Conservation (phyloP, 2,797 vertebrate species). For the Bovichtus diacanthus region DNA sequence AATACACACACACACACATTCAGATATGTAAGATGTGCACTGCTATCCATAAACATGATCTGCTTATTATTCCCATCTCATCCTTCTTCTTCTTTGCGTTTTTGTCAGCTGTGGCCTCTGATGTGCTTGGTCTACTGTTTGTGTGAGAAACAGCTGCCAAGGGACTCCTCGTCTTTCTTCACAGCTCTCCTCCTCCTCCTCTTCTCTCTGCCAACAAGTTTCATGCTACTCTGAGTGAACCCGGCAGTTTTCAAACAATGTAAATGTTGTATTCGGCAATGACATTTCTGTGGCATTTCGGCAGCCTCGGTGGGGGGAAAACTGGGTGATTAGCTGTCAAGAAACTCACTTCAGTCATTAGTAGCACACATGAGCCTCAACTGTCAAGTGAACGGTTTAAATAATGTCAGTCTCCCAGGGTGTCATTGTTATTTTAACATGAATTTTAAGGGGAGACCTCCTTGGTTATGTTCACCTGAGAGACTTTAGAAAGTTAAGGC, state of each 20-base stretch:
- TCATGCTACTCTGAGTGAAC: constrained; percentile 82
- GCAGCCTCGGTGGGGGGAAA: constrained; percentile 29
- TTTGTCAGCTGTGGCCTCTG: constrained; percentile 79
- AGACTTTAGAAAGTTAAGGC: constrained; percentile 37
- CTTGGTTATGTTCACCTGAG: constrained; percentile 27
- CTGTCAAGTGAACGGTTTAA: constrained; percentile 53
- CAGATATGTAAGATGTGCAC: constrained; percentile 39
- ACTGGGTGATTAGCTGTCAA: constrained; percentile 64
- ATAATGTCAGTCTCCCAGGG: constrained; percentile 9
- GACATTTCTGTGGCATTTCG: constrained; percentile 77
- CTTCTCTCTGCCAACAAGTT: constrained; percentile 67
- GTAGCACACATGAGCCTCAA: constrained; percentile 36
- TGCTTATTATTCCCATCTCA: constrained; percentile 75
- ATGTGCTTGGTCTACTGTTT: constrained; percentile 64
- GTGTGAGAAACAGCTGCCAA: constrained; percentile 77
- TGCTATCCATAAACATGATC: constrained; percentile 73
- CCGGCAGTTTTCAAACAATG: constrained; percentile 62
- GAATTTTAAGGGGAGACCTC: constrained; percentile 22
- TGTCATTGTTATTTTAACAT: constrained; percentile 50
- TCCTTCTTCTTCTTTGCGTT: constrained; percentile 56
- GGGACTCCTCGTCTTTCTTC: constrained; percentile 64
- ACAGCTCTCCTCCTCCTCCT: constrained; percentile 18
- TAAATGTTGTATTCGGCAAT: constrained; percentile 59
- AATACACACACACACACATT: constrained; percentile 2
- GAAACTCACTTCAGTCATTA: constrained; percentile 58